A percentile compares a stretch with the other conserved stretches of the same genome.
phyloP scores from a whole-genome alignment of 2,113 vertebrate genomes.

The Leptobrachium ailaonicum region DNA sequence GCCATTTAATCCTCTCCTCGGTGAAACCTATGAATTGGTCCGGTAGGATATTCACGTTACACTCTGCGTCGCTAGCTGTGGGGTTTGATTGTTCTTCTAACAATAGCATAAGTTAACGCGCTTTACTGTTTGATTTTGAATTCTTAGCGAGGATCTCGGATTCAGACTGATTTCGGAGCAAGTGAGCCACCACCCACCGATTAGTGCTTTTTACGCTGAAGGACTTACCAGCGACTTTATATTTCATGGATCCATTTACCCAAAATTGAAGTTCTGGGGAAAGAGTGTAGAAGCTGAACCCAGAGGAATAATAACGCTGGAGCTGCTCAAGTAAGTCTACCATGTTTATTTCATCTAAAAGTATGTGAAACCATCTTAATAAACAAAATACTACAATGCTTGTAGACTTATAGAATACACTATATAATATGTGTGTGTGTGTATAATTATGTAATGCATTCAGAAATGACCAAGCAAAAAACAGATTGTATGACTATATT shows the following conservation, averaged over 20 bases:
- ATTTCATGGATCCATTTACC: slow-evolving; percentile 96
- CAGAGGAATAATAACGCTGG: slow-evolving; percentile 92
- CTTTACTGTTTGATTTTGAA: slow-evolving; percentile 13
- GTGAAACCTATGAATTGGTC: slow-evolving; percentile 92
- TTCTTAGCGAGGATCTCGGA: slow-evolving; percentile 89
- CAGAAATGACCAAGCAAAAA: too few species aligned
- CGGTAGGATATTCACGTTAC: slow-evolving; percentile 68
- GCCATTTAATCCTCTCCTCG: slow-evolving; percentile 93
- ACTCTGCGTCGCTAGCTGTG: not conserved
- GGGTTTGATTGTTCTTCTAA: not conserved
- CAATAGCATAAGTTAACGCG: not conserved
- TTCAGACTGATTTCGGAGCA: slow-evolving; percentile 95
- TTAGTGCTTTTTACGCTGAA: slow-evolving; percentile 96
- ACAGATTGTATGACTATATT: too few species aligned
- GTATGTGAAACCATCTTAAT: too few species aligned
- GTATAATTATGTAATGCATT: too few species aligned
- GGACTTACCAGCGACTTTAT: slow-evolving; percentile 89
- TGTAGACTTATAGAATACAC: too few species aligned
- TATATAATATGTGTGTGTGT: too few species aligned
- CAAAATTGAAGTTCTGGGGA: slow-evolving; percentile 98
- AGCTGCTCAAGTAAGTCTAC: slow-evolving; percentile 87
- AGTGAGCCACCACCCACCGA: slow-evolving; percentile 96
- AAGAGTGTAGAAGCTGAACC: slow-evolving; percentile 98
- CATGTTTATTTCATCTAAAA: not conserved
- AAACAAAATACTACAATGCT: too few species aligned